Conservation (phyloP, 2,888 invertebrate species). For the Andrena trimmerana region DNA sequence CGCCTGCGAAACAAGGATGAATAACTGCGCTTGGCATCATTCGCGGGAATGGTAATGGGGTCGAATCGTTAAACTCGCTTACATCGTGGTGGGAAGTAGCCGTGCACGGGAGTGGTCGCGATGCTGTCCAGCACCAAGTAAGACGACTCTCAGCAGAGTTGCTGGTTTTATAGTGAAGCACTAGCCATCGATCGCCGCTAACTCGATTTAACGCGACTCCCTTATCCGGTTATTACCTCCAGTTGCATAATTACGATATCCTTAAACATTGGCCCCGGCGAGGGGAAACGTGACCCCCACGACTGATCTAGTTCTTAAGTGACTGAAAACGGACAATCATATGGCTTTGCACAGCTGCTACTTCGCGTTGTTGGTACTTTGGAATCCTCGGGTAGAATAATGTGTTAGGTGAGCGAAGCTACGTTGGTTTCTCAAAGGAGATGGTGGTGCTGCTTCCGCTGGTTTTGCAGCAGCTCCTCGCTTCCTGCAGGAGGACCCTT, state of each 20-base stretch:
- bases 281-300: not conserved
- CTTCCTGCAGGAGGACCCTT: conserved; percentile 63
- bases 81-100: conserved; percentile 18
- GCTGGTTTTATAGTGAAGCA: conserved; percentile 64
- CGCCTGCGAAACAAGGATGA: conserved; percentile 2
- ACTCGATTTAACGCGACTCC: conserved; percentile 54
- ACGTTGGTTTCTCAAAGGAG: conserved; percentile 14
- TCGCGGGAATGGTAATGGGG: no score
- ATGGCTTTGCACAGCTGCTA: conserved; percentile 33
- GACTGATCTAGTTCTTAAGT: conserved; percentile 5
- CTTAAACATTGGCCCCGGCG: conserved; percentile 35
- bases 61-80: conserved; percentile 21
- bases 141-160: conserved; percentile 24
- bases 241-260: conserved; percentile 51
- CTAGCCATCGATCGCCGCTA: conserved; percentile 52
- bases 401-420: not conserved
- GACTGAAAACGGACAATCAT: conserved; percentile 26
- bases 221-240: conserved; percentile 60
- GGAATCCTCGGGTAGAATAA: not conserved
- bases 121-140: conserved; percentile 62
- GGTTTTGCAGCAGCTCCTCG: conserved; percentile 46
- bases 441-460: conserved; percentile 32
- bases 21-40: not conserved
- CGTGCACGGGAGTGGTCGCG: not conserved
- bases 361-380: not conserved